Conservation (phyloP, 2,113 vertebrate genomes). For the rabbit (Oryctolagus cuniculus) region mOryCun1.1 NC_091443.1:40320501-40321000, state of each 20-base stretch:
- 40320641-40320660: too few species aligned
- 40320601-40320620: too few species aligned
- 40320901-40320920: slow-evolving; percentile 93
- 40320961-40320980: slow-evolving; percentile 93
- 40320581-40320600: too few species aligned
- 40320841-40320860: slow-evolving; percentile 96
- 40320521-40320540: too few species aligned
- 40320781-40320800: slow-evolving; percentile 86
- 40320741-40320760: slow-evolving; percentile 83
- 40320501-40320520: too few species aligned
- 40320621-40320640: too few species aligned
- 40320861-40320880: slow-evolving; percentile 93
- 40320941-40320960: slow-evolving; percentile 94
- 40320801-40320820: slow-evolving; percentile 93
- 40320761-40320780: slow-evolving; percentile 88
- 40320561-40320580: too few species aligned
- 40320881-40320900: slow-evolving; percentile 87
- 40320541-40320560: too few species aligned
- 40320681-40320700: slow-evolving; percentile 36
- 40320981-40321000: slow-evolving; percentile 93
- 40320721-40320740: slow-evolving; percentile 72
- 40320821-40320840: slow-evolving; percentile 95
- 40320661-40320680: too few species aligned
- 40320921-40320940: slow-evolving; percentile 94
- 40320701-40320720: background rate